Evolutionary conservation across 2,888 invertebrate species (phyloP).

Genomic region (Galeopsomyia nigrocyanea): DNA sequence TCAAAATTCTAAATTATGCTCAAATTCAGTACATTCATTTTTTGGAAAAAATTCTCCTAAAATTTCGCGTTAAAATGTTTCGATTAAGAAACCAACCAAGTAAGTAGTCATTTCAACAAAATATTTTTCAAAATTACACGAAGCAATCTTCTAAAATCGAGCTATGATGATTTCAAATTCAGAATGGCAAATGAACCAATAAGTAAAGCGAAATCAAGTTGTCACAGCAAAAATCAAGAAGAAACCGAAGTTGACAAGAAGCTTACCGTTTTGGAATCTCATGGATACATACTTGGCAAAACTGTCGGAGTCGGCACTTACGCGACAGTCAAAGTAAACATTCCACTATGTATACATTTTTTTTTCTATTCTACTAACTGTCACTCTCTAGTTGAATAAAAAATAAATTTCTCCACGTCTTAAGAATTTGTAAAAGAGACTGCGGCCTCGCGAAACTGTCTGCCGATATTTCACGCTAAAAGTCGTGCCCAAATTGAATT

Average conservation of each 20-base stretch:
- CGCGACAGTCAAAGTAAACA: conserved; percentile 81
- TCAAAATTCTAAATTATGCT: conserved; percentile 29
- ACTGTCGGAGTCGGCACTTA: conserved; percentile 87
- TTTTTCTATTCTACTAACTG: not conserved
- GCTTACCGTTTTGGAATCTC: conserved; percentile 81
- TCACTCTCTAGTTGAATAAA: not conserved
- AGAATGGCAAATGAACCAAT: conserved; percentile 54
- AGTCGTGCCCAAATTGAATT: not conserved
- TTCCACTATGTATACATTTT: conserved; percentile 1
- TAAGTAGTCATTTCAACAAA: conserved; percentile 13
- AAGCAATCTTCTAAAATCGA: no score
- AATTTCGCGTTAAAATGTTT: conserved; percentile 36
- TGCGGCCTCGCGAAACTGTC: not conserved
- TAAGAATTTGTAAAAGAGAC: not conserved
- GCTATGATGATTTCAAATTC: not conserved
- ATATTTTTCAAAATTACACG: not conserved
- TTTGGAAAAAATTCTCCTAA: conserved; percentile 34
- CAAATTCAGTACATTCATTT: conserved; percentile 13
- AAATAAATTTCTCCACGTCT: not conserved
- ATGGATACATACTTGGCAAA: conserved; percentile 82
- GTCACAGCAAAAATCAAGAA: conserved; percentile 38
- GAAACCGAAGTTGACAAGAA: conserved; percentile 56
- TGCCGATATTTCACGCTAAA: no score
- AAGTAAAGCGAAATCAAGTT: conserved; percentile 47
- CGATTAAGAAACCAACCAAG: conserved; percentile 19